phyloP scores from a whole-genome alignment of 2,888 invertebrate genomes.

The Cephus nigrinus region DNA sequence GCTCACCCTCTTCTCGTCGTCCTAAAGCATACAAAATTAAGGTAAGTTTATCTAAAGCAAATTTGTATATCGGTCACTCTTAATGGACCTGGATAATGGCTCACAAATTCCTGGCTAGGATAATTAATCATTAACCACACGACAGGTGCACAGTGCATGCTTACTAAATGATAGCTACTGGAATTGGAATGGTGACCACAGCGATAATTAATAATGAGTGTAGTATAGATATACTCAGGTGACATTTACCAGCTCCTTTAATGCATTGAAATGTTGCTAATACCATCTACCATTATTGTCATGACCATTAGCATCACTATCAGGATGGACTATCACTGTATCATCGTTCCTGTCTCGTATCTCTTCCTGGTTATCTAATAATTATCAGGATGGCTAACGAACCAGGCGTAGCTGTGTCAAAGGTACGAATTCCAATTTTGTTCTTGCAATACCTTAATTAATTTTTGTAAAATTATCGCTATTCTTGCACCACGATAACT shows the following conservation, averaged over 20 bases:
- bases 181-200: neutral
- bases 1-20: constrained; percentile 49
- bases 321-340: neutral
- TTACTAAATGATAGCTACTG: neutral
- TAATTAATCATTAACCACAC: neutral
- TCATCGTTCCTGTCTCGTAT: neutral
- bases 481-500: neutral
- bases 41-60: neutral
- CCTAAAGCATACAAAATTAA: constrained; percentile 38
- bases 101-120: neutral
- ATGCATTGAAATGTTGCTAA: neutral
- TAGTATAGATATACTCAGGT: neutral
- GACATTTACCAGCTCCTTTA: neutral
- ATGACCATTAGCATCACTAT: neutral
- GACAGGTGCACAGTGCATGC: neutral
- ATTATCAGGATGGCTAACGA: neutral
- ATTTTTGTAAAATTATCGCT: neutral
- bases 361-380: neutral
- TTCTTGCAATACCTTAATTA: neutral
- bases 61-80: neutral
- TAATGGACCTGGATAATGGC: neutral
- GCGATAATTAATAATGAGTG: neutral
- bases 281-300: neutral
- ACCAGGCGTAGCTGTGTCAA: neutral
- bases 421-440: neutral